phyloP scores from a whole-genome alignment of 2,113 vertebrate species.

The Pangasianodon hypophthalmus region DNA sequence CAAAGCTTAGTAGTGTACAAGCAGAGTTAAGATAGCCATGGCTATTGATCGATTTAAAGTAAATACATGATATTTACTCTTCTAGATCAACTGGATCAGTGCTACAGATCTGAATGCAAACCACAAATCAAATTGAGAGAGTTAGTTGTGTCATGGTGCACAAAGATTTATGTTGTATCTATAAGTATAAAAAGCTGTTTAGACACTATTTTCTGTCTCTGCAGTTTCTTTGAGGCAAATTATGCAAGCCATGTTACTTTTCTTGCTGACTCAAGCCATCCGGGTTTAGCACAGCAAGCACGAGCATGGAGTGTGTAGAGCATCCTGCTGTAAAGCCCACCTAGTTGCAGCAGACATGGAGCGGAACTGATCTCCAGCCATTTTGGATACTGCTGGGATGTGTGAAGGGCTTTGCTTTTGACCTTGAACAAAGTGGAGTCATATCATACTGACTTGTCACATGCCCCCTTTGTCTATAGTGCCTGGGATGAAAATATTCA shows the following conservation, averaged over 20 bases:
- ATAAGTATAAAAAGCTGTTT: not conserved
- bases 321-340: not conserved
- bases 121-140: not conserved
- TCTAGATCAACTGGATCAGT: not conserved
- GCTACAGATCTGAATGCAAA: not conserved
- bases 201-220: constrained; percentile 22
- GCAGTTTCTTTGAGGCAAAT: constrained; percentile 10
- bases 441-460: not conserved
- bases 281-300: constrained; percentile 23
- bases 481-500: not conserved
- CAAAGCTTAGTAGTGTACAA: not conserved
- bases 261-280: constrained; percentile 29
- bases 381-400: not conserved
- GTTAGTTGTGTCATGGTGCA: not conserved
- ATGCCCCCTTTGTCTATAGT: not conserved
- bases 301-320: not conserved
- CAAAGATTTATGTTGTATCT: constrained; percentile 5
- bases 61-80: too few species aligned
- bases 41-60: not conserved
- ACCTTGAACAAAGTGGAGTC: not conserved
- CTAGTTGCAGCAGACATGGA: not conserved
- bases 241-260: constrained; percentile 24
- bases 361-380: not conserved
- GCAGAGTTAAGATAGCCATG: not conserved
- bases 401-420: not conserved